Base-by-base conservation (phyloP, 2,797 vertebrate genomes). In the Sebastolobus alascanus region DNA sequence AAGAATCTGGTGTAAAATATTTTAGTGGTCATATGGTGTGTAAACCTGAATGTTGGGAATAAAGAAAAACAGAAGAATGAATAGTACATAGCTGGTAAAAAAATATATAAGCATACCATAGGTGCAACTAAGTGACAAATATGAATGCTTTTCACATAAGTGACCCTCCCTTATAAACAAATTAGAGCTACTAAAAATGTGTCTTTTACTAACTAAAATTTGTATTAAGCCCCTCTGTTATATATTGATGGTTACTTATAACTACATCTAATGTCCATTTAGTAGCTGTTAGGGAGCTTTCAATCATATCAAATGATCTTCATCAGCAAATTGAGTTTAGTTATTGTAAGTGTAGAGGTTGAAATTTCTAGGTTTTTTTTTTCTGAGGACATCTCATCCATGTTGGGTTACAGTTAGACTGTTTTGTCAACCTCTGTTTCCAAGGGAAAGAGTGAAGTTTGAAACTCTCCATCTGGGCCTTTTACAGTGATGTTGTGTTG, bases 331-430 rank as follows among this genome's bases (percentile, higher is more conserved):
- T 1, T 46, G 2, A 18, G 16, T 38, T 20, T 38, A 29, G 8
- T 33, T 25, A 25, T 25, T 58, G 2, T 75, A 54, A 12, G 1
- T 2, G 6, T 6, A 52, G 14, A n/a, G 3, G 18, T n/a, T 55
- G 16, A 10, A 25, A 18, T 56, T 25, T 6, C 12, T 0, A 16
- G 1, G 3, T 0, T 0, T n/a, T 18, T 0, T n/a, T 18, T 65
- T 10, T 63, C 8, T 10, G n/a, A 70, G 37, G 35, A 64, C 37
- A 14, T 63, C 35, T 43, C 25, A 2, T 71, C 37, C 37, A 43
- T 71, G 55, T 29, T 31, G 11, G 29, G 8, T 6, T 43, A 43
- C 6, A 16, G 46, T 20, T 13, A 7, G 20, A n/a, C 11, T 27
- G 55, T 37, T 68, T 68, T 22, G 14, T 37, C 37, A 33, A 9